phyloP scores from a whole-genome alignment of 2,888 invertebrate genomes.

The Tridacna crocea region DNA sequence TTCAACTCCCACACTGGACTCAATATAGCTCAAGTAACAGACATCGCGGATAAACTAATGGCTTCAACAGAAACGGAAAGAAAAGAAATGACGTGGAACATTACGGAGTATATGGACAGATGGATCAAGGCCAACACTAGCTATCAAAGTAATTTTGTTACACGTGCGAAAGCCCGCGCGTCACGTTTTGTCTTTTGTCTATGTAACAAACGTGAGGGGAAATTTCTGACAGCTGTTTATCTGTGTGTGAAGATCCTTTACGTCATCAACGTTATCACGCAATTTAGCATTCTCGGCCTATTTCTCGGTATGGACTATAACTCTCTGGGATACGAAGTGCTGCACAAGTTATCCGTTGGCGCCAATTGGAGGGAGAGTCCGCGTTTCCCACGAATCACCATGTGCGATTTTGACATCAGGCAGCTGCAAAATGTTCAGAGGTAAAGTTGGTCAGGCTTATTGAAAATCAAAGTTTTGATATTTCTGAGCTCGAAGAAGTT shows the following conservation, averaged over 20 bases:
- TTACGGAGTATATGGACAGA: constrained; percentile 63
- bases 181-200: constrained; percentile 61
- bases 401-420: constrained; percentile 74
- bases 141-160: constrained; percentile 61
- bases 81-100: constrained; percentile 48
- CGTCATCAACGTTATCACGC: constrained; percentile 63
- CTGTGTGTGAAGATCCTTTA: constrained; percentile 66
- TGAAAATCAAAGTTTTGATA: too few relatives aligned
- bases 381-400: constrained; percentile 69
- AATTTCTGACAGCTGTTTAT: constrained; percentile 67
- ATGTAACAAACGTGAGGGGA: constrained; percentile 66
- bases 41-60: constrained; percentile 49
- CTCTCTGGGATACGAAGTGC: constrained; percentile 64
- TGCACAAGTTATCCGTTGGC: constrained; percentile 47
- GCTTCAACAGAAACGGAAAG: constrained; percentile 49
- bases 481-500: too few relatives aligned
- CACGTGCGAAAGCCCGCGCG: constrained; percentile 53
- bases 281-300: constrained; percentile 67
- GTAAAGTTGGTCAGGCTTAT: constrained; percentile 60
- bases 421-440: constrained; percentile 77
- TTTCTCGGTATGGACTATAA: constrained; percentile 67
- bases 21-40: constrained; percentile 57
- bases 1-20: constrained; percentile 66
- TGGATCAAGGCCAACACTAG: constrained; percentile 65
- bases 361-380: constrained; percentile 63